Conservation (phyloP, 92 coral and sea anemone species). For the Porites evermanni region DNA sequence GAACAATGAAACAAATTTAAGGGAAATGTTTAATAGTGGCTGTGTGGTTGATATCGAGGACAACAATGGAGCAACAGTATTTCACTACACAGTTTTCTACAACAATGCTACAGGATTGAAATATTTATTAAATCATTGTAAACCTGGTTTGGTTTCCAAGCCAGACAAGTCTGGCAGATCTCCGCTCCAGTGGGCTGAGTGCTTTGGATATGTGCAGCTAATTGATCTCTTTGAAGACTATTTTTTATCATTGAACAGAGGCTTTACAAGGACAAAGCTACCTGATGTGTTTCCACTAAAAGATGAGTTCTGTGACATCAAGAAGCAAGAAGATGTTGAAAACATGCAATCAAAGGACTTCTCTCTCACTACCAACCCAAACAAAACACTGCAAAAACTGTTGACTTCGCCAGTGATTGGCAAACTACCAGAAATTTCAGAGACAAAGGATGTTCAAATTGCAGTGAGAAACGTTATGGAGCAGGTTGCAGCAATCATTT, state of each 20-base stretch:
- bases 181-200: slow-evolving; percentile 38
- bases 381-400: slow-evolving; percentile 29
- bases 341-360: slow-evolving; percentile 31
- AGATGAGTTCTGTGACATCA: slow-evolving; percentile 4
- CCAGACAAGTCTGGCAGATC: slow-evolving; percentile 31
- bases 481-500: slow-evolving; percentile 4
- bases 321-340: slow-evolving; percentile 34
- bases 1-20: slow-evolving; percentile 14
- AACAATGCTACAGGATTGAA: slow-evolving; percentile 3
- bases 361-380: slow-evolving; percentile 6
- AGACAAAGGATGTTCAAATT: background rate
- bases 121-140: slow-evolving; percentile 24
- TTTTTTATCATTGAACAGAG: slow-evolving; percentile 1
- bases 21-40: slow-evolving; percentile 1
- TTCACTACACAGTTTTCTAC: slow-evolving; percentile 41
- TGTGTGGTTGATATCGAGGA: slow-evolving; percentile 17
- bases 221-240: slow-evolving; percentile 15
- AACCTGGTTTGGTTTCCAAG: slow-evolving; percentile 8
- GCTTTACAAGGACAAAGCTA: background rate
- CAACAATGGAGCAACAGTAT: slow-evolving; percentile 39
- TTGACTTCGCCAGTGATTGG: slow-evolving; percentile 34
- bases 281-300: slow-evolving; percentile 32
- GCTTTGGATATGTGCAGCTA: slow-evolving; percentile 40
- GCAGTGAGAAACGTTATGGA: slow-evolving; percentile 33
- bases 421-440: slow-evolving; percentile 24